Conservation (phyloP, 1,140 invertebrate genomes). For the Leptonema lineaticorne region DNA sequence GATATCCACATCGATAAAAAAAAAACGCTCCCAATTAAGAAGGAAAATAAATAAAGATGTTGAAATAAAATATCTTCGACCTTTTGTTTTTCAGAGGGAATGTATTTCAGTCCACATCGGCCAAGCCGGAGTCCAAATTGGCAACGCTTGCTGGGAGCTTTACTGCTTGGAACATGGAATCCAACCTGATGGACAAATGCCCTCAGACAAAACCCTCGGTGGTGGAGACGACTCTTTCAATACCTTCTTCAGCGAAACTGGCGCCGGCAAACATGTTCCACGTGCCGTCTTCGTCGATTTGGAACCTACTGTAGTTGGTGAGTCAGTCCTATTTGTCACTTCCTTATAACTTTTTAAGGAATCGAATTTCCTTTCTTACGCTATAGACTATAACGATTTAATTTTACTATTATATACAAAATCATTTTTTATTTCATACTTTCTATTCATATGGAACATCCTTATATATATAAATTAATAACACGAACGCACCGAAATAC, state of each 20-base stretch:
- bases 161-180: slow-evolving; percentile 91
- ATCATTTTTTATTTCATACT: neutral
- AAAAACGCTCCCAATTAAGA: too few relatives aligned
- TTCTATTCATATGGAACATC: too few relatives aligned
- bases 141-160: slow-evolving; percentile 83
- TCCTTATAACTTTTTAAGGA: too few relatives aligned
- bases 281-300: slow-evolving; percentile 66
- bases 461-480: too few relatives aligned
- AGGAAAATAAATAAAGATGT: too few relatives aligned
- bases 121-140: slow-evolving; percentile 88
- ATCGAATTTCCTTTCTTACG: too few relatives aligned
- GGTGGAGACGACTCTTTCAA: slow-evolving; percentile 77
- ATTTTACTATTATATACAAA: neutral
- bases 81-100: slow-evolving; percentile 64
- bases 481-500: too few relatives aligned
- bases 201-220: slow-evolving; percentile 69
- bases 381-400: neutral
- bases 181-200: slow-evolving; percentile 83
- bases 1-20: neutral
- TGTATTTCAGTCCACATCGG: slow-evolving; percentile 86
- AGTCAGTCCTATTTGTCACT: too few relatives aligned
- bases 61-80: neutral
- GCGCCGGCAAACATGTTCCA: slow-evolving; percentile 72
- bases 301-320: slow-evolving; percentile 74
- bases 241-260: slow-evolving; percentile 82